A percentile compares a stretch with the other conserved stretches of the same genome.
Evolutionary conservation across 2,888 invertebrate genomes (phyloP).

Genomic region (Cantharis nigra): DNA sequence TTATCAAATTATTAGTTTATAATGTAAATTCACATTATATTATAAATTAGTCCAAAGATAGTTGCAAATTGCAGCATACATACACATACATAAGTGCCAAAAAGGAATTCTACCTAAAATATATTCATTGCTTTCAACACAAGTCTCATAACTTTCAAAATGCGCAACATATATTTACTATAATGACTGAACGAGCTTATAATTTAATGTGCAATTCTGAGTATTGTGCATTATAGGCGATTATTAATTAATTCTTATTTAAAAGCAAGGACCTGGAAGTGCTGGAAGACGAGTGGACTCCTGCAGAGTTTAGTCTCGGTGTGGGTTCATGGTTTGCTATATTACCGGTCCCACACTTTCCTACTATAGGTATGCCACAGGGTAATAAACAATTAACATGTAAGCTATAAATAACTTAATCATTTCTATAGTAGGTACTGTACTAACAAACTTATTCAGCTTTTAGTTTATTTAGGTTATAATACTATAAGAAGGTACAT

Average conservation of each 20-base stretch:
- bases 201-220: constrained; percentile 39
- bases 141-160: constrained; percentile 30
- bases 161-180: constrained; percentile 40
- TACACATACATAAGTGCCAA: constrained; percentile 2
- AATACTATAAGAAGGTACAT: neutral
- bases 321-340: constrained; percentile 39
- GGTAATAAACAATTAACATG: constrained; percentile 50
- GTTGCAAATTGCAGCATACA: neutral
- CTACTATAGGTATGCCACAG: constrained; percentile 39
- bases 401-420: constrained; percentile 44
- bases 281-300: constrained; percentile 31
- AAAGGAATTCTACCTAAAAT: constrained; percentile 27
- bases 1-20: neutral
- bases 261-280: constrained; percentile 44
- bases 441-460: neutral
- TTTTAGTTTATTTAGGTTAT: neutral
- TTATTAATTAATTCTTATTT: constrained; percentile 43
- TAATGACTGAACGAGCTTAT: constrained; percentile 39
- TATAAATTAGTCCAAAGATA: neutral
- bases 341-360: constrained; percentile 47
- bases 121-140: constrained; percentile 32
- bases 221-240: constrained; percentile 43
- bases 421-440: constrained; percentile 4
- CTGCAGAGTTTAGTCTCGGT: constrained; percentile 30
- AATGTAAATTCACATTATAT: neutral